Evolutionary conservation across 1,140 invertebrate species (phyloP).

Genomic region (Papilio xuthus): DNA sequence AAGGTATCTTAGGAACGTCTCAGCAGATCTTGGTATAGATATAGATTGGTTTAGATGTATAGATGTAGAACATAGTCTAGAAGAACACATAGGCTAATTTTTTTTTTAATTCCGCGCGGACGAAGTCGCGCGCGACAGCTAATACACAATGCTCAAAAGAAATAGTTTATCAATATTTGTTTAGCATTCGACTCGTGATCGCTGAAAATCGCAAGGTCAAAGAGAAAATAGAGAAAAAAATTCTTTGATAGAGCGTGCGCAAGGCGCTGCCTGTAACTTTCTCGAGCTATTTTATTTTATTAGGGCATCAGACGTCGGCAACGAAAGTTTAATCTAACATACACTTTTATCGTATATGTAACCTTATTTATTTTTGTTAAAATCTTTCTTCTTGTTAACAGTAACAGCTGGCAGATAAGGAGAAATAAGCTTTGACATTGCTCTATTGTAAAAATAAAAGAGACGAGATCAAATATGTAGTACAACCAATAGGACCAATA

Average conservation of each 20-base stretch:
- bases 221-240: constrained; percentile 14
- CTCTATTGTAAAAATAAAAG: not conserved
- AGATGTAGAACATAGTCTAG: no score
- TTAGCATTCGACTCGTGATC: not conserved
- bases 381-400: constrained; percentile 39
- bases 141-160: not conserved
- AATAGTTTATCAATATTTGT: not conserved
- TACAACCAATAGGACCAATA: not conserved
- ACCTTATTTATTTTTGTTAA: constrained; percentile 5
- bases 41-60: no score
- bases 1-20: no score
- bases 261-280: constrained; percentile 17
- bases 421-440: not conserved
- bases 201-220: constrained; percentile 4
- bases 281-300: constrained; percentile 27
- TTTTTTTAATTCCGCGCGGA: no score
- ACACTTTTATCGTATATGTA: constrained; percentile 18
- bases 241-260: constrained; percentile 2
- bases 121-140: no score
- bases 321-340: constrained; percentile 25
- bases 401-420: not conserved
- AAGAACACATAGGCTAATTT: no score
- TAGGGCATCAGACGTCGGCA: constrained; percentile 22
- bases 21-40: no score
- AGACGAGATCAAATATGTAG: not conserved